These are phyloP conservation scores for Dicyrtomina minuta DNA, from an alignment of 2,888 invertebrate genomes.

Conservation along the genomic window DNA sequence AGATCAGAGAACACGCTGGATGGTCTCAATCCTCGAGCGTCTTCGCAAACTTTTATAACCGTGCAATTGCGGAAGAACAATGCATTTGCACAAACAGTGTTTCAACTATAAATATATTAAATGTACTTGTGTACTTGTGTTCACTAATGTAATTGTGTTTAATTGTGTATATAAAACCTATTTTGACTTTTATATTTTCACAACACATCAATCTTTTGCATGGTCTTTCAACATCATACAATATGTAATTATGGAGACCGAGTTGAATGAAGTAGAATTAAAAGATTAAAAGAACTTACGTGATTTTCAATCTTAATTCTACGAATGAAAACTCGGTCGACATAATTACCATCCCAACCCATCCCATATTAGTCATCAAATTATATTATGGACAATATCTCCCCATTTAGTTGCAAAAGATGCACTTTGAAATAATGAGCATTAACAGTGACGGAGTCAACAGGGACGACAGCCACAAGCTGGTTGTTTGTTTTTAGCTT, in stretches of 20 bases:
- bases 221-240: no score
- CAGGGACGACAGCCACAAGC: neutral
- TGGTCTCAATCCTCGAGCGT: slow-evolving; percentile 12
- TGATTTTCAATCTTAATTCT: no score
- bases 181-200: no score
- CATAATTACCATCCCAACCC: neutral
- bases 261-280: neutral
- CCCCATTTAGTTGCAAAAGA: neutral
- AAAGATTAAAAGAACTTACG: neutral
- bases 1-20: slow-evolving; percentile 18
- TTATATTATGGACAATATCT: neutral
- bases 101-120: neutral
- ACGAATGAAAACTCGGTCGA: no score
- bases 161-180: no score
- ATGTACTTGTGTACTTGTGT: no score
- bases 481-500: no score
- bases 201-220: no score
- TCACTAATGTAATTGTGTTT: no score
- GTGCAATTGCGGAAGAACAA: slow-evolving; percentile 1
- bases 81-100: slow-evolving; percentile 16
- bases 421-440: neutral
- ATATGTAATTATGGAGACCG: no score
- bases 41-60: slow-evolving; percentile 25
- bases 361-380: neutral
- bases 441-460: neutral